Percentiles rank a stretch among this genome's conserved stretches.
These are phyloP conservation scores for Loris lydekkerianus DNA, from an alignment of 2,797 vertebrate genomes.

Conservation along the genomic window DNA sequence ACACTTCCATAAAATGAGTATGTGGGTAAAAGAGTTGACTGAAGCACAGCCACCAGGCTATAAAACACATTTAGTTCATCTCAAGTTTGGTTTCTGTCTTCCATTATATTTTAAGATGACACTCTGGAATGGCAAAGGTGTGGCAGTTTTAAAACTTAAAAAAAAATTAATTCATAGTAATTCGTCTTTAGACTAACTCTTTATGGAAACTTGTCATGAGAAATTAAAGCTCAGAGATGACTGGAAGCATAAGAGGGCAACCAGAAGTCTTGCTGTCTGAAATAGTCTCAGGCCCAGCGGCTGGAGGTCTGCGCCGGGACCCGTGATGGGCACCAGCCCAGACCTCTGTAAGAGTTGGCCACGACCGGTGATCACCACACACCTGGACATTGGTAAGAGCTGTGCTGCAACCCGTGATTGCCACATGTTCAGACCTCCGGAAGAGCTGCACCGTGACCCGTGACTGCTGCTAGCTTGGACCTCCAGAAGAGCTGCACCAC, in stretches of 20 bases:
- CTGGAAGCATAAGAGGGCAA: background rate
- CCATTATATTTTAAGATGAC: background rate
- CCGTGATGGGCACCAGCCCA: too few species aligned
- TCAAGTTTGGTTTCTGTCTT: background rate
- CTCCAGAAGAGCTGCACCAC: too few species aligned
- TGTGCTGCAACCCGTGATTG: too few species aligned
- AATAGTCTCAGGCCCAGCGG: background rate
- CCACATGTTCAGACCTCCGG: too few species aligned
- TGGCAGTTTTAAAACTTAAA: background rate
- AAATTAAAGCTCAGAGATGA: background rate
- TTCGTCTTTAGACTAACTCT: background rate
- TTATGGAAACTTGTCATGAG: background rate
- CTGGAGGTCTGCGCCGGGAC: too few species aligned
- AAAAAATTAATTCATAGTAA: too few species aligned
- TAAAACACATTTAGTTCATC: conserved; percentile 10
- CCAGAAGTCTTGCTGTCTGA: background rate
- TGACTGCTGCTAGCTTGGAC: too few species aligned
- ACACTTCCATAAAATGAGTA: background rate
- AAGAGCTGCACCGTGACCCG: too few species aligned
- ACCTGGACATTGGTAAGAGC: too few species aligned
- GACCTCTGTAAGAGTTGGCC: too few species aligned
- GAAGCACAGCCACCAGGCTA: background rate
- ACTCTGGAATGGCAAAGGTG: background rate
- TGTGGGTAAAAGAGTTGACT: background rate
- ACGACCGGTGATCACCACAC: too few species aligned